Conservation (phyloP, 2,888 invertebrate genomes). For the Achlya flavicornis region DNA sequence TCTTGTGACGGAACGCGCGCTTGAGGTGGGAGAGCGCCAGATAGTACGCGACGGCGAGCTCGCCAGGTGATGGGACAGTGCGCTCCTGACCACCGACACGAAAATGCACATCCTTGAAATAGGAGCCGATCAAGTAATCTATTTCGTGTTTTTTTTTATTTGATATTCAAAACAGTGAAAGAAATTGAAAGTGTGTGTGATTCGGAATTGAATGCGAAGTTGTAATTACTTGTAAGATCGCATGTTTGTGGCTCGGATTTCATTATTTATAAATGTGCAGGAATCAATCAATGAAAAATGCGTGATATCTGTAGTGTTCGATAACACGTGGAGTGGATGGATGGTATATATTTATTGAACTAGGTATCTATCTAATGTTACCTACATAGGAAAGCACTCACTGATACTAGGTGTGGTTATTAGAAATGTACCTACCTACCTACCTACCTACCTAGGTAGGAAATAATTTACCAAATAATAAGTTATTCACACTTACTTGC, state of each 20-base stretch:
- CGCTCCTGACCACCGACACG: slow-evolving; percentile 47
- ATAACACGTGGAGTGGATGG: slow-evolving; percentile 5
- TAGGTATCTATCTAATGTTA: not conserved
- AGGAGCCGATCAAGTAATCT: slow-evolving; percentile 78
- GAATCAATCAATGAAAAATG: not conserved
- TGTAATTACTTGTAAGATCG: not conserved
- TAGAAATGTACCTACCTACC: too few relatives aligned
- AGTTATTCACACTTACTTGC: too few relatives aligned
- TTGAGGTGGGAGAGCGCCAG: slow-evolving; percentile 22
- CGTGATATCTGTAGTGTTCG: not conserved
- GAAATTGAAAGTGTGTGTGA: slow-evolving; percentile 42
- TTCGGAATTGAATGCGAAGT: slow-evolving; percentile 6
- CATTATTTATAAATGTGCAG: not conserved
- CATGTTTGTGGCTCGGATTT: slow-evolving; percentile 12
- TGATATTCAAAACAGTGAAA: slow-evolving; percentile 38
- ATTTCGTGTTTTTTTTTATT: slow-evolving; percentile 39
- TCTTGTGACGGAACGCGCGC: slow-evolving; percentile 33
- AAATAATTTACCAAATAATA: too few relatives aligned
- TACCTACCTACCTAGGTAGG: too few relatives aligned
- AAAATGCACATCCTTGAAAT: slow-evolving; percentile 81
- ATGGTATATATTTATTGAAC: not conserved
- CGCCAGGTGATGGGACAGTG: slow-evolving; percentile 59
- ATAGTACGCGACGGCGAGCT: slow-evolving; percentile 31
- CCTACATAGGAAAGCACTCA: not conserved
- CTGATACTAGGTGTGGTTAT: not conserved